Evolutionary conservation across 1,140 invertebrate species (phyloP), one percentile per base, ranked within the genome.

Genomic region (Trachelipus rathkii): DNA sequence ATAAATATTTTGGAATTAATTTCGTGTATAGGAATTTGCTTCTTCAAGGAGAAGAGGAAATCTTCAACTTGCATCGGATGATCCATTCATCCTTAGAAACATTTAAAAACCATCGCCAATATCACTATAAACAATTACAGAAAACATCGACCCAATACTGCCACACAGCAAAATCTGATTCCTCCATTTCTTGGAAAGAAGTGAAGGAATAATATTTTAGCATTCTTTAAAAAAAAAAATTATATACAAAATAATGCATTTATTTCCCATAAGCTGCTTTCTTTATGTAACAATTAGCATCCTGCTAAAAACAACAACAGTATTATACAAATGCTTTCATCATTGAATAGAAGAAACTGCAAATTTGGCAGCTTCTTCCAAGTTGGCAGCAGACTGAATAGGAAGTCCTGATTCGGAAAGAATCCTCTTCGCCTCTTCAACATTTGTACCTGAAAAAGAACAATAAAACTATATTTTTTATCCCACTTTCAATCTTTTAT

Each of bases 311-410:
- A 10, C 10, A 33, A 33, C 33, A 33, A 33, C 33, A 33, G 33
- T 33, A 33, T 3, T 33, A 33, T 33, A 33, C 33, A n/a, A n/a
- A n/a, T n/a, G 33, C 6, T 33, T 33, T 60, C 8, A 60, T 85
- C 85, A 73, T 76, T 78, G 73, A 44, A 81, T 78, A 23, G 77
- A 71, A 33, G 84, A 81, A 0, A 97, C 95, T 73, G 93, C 95
- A 85, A 94, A 93, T 83, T 89, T 89, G 0, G 96, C 97, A 50
- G 96, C 97, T 84, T 97, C 92, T 82, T 98, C 95, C 70, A 98
- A 89, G 86, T 96, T 89, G 81, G 88, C 89, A 7, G 93, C 92
- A 68, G 93, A 92, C 70, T 90, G 86, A 82, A 98, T 93, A 19
- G 91, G 88, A 44, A 98, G 85, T 33, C 91, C 91, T 74, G 95